phyloP scores from a whole-genome alignment of 2,113 vertebrate genomes.

The Cavia aperea region DNA sequence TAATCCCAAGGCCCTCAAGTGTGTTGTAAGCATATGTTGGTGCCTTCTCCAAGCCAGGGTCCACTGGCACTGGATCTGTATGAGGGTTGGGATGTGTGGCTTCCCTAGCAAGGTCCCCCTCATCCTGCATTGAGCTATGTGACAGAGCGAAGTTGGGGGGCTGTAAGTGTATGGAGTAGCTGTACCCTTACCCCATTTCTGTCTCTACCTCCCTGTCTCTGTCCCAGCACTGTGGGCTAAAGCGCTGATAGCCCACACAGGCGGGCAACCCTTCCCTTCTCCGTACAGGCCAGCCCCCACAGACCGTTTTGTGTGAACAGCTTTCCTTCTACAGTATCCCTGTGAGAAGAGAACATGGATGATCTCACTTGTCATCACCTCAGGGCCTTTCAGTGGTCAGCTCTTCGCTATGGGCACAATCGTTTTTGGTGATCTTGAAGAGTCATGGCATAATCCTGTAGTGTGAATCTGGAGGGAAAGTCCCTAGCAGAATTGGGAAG shows the following conservation, averaged over 20 bases:
- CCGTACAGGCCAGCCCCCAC: too few species aligned
- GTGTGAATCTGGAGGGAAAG: neutral
- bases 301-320: neutral
- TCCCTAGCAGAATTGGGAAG: neutral
- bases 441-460: neutral
- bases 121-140: neutral
- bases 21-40: neutral
- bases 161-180: neutral
- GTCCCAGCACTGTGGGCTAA: neutral
- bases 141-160: neutral
- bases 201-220: neutral
- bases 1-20: neutral
- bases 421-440: neutral
- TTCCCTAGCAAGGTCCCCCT: neutral
- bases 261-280: neutral
- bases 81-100: neutral
- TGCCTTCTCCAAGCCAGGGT: neutral
- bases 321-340: neutral
- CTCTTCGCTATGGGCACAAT: neutral
- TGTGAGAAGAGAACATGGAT: neutral
- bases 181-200: neutral
- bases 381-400: neutral
- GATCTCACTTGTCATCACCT: neutral
- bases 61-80: neutral
- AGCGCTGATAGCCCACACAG: neutral